Percentiles rank a stretch among this genome's conserved stretches.
Evolutionary conservation across 2,888 invertebrate species (phyloP).

Genomic region (Toxonevra muliebris): DNA sequence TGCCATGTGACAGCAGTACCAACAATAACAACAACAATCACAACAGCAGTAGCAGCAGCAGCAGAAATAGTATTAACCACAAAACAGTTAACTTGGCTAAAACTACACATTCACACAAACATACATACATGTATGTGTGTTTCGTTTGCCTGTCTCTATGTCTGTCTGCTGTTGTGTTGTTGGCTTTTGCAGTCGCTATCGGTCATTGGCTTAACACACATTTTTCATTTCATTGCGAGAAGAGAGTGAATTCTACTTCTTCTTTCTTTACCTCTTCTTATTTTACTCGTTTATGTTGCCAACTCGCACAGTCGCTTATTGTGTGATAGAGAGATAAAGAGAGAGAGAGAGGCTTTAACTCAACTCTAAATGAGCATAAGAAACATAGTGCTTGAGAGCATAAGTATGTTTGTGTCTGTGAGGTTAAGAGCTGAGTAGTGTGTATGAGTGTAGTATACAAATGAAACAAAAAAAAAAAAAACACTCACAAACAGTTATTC

Average conservation of each 20-base stretch:
- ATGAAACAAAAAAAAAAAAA: neutral
- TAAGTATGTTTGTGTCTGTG: neutral
- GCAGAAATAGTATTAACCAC: constrained; percentile 18
- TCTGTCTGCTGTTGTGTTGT: constrained; percentile 11
- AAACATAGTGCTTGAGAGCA: neutral
- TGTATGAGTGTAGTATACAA: neutral
- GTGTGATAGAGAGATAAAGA: neutral
- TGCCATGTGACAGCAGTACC: no score
- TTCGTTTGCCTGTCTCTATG: constrained; percentile 25
- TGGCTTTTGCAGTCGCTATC: constrained; percentile 48
- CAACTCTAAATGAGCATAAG: neutral
- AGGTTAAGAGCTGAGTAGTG: neutral
- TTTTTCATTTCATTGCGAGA: constrained; percentile 55
- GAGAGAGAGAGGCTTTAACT: neutral
- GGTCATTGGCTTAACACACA: constrained; percentile 66
- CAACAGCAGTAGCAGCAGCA: constrained; percentile 12
- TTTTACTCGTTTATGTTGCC: constrained; percentile 1
- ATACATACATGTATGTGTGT: neutral
- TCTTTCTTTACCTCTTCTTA: constrained; percentile 8
- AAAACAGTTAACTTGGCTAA: constrained; percentile 26
- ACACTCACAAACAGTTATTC: constrained; percentile 15
- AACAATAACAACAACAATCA: neutral
- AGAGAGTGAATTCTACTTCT: constrained; percentile 56
- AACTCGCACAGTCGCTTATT: neutral
- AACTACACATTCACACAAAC: neutral